Percentiles rank a stretch among this genome's conserved stretches.
Evolutionary conservation across 2,113 vertebrate genomes (phyloP).

Genomic region (Harpagus bidentatus): DNA sequence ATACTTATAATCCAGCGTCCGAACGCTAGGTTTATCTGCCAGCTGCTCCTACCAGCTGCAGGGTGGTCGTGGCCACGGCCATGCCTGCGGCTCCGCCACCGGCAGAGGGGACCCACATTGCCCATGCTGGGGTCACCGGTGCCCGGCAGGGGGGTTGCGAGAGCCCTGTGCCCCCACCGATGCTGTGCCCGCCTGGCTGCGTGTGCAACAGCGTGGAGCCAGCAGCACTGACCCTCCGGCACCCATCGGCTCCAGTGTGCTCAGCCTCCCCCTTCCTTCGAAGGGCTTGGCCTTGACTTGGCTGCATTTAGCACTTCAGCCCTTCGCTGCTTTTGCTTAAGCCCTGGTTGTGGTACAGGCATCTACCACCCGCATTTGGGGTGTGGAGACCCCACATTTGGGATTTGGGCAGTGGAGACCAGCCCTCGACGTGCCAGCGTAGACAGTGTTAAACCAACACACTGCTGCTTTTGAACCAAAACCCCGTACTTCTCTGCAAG

Average conservation of each 20-base stretch:
- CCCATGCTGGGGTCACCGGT: neutral
- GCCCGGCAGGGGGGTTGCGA: fast-evolving
- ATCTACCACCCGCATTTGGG: no score
- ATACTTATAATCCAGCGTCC: fast-evolving
- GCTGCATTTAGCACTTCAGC: neutral
- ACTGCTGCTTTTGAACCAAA: neutral
- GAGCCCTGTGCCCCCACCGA: neutral
- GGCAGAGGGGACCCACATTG: neutral
- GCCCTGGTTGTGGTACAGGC: fast-evolving
- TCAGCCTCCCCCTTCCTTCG: neutral
- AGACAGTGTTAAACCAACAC: neutral
- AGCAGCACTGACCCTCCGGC: fast-evolving
- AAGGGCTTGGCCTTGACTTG: neutral
- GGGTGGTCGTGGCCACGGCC: neutral
- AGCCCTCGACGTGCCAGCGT: fast-evolving
- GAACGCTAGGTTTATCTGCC: neutral
- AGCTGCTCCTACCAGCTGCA: neutral
- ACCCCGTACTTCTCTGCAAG: neutral
- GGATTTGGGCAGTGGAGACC: neutral
- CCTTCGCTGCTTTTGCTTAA: neutral
- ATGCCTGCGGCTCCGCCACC: fast-evolving
- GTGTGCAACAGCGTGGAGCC: neutral
- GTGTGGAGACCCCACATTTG: no score
- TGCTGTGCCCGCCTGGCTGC: fast-evolving
- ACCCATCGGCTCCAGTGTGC: fast-evolving